Evolutionary conservation across 2,797 vertebrate genomes (phyloP), one percentile per base, ranked within the genome.

Genomic region (Poeciliopsis paucimaculata): DNA sequence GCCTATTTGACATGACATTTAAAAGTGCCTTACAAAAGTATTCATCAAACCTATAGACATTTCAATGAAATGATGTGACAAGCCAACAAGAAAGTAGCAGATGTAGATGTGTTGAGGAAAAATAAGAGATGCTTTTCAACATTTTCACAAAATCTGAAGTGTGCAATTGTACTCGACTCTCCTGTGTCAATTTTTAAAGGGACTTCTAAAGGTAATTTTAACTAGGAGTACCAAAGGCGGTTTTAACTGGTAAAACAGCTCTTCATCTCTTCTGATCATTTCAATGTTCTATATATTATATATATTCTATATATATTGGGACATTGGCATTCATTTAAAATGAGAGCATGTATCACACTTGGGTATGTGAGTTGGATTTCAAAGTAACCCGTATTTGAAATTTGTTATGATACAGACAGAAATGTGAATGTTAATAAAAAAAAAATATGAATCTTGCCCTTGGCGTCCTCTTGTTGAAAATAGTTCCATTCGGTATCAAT

Each of bases 401-500:
- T 62, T 34, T 62, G 13, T 47, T 47, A 60, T 13, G 13, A 31
- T 60, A 31, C 28, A 64, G 28, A 62, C 6, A 34, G 26, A 28
- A 57, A 13, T 62, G 28, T 68, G 36, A 41, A 23, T 11, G 20
- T 16, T n/a, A 12, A 55, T 46, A 15, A 2, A n/a, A 57, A 74
- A 23, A 34, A 10, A 26, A 13, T 39, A 55, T 41, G 41, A 20
- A 26, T 68, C 34, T 12, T 26, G 5, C 85, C 88, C 90, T 84
- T 88, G 82, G 84, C 89, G 55, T 78, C 72, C 72, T 83, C 71
- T 70, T 81, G 76, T 85, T 90, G 78, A 91, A 89, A 90, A 87
- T 75, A 75, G 64, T 47, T 31, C 39, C 76, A 83, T 73, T 81
- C 70, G 75, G 20, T 73, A 55, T 39, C 16, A 78, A 81, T 80